These are phyloP conservation scores for Tricholauxania praeusta DNA, from an alignment of 2,888 invertebrate genomes.

Conservation along the genomic window DNA sequence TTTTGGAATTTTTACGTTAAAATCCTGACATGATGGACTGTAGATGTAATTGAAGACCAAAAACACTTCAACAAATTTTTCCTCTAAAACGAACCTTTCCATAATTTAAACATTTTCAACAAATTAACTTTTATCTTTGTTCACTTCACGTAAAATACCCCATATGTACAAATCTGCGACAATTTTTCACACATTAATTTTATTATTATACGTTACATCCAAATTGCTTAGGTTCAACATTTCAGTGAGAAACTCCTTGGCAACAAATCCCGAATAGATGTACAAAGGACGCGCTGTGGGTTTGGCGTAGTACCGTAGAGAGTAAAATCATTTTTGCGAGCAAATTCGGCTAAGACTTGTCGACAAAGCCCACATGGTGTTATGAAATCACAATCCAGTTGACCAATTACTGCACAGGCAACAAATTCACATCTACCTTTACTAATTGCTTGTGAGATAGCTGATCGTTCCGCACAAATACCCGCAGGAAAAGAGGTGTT, in stretches of 20 bases:
- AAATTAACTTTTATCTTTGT: too few species aligned
- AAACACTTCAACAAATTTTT: too few species aligned
- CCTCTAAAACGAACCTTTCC: too few species aligned
- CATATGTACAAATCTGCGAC: too few species aligned
- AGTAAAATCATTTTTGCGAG: constrained; percentile 73
- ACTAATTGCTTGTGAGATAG: constrained; percentile 82
- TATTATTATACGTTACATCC: too few species aligned
- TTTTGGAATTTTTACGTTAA: too few species aligned
- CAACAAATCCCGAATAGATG: constrained; percentile 73
- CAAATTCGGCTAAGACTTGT: constrained; percentile 84
- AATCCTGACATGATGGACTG: too few species aligned
- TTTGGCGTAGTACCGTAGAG: constrained; percentile 80
- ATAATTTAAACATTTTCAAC: too few species aligned
- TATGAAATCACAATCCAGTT: constrained; percentile 75
- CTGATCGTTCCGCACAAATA: constrained; percentile 91
- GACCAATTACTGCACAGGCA: constrained; percentile 79
- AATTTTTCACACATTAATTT: too few species aligned
- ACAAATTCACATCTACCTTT: constrained; percentile 82
- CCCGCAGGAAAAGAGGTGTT: constrained; percentile 82
- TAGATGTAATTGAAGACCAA: too few species aligned
- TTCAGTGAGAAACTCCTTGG: constrained; percentile 69
- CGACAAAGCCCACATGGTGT: constrained; percentile 91
- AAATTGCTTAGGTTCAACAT: neutral
- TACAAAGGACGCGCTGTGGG: constrained; percentile 77
- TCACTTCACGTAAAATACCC: too few species aligned